Percentiles rank a stretch among this genome's conserved stretches.
Conservation (phyloP, 1,140 invertebrate species). For the Trypoxylus dichotomus region DNA sequence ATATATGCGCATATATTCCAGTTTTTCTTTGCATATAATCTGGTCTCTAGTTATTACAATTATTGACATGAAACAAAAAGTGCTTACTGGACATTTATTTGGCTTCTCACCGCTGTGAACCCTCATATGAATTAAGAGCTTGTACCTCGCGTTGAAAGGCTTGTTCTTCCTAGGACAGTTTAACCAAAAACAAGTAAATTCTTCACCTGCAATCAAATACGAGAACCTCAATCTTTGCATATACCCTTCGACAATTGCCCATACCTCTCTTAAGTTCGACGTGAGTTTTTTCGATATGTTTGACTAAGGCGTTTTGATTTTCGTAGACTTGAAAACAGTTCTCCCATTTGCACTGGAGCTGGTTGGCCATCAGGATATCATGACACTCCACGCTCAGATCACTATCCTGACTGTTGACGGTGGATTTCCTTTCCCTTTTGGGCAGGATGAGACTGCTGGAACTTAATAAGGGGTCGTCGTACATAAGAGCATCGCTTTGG, state of each 20-base stretch:
- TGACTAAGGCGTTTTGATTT: constrained; percentile 78
- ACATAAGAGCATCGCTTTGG: constrained; percentile 47
- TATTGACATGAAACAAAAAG: not conserved
- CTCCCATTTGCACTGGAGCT: constrained; percentile 77
- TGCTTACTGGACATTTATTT: constrained; percentile 91
- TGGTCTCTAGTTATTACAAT: not conserved
- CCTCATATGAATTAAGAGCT: constrained; percentile 94
- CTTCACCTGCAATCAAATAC: constrained; percentile 63
- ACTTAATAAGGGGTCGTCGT: constrained; percentile 45
- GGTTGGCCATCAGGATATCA: constrained; percentile 11
- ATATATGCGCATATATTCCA: no score
- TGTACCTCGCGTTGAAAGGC: constrained; percentile 96
- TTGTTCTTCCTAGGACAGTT: constrained; percentile 81
- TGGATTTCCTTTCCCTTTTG: not conserved
- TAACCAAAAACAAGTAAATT: constrained; percentile 91
- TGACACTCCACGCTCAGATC: constrained; percentile 31
- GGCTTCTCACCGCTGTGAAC: constrained; percentile 96
- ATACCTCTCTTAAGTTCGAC: constrained; percentile 79
- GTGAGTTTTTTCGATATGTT: constrained; percentile 89
- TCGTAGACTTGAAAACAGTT: constrained; percentile 79
- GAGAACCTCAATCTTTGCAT: not conserved
- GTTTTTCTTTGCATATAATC: no score
- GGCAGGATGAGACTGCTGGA: constrained; percentile 34
- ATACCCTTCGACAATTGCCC: not conserved
- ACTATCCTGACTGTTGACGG: constrained; percentile 26